Conservation (phyloP, 2,797 vertebrate species). For the Glossophaga mutica region DNA sequence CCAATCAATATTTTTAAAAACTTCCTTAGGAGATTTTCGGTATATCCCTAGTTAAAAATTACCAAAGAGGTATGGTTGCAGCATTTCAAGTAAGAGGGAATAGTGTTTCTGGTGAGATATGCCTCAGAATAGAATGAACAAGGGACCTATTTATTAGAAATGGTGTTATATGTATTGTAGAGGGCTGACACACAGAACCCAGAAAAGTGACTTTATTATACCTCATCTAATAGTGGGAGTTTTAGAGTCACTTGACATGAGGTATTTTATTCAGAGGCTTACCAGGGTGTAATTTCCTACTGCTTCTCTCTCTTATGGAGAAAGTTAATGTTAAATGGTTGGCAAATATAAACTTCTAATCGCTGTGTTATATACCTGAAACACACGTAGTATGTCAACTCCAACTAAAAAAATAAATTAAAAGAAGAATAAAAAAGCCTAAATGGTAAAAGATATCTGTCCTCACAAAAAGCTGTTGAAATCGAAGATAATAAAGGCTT, state of each 20-base stretch:
- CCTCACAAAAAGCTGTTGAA: conserved; percentile 6
- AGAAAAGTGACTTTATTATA: conserved; percentile 13
- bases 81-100: conserved; percentile 19
- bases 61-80: neutral
- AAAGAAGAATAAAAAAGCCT: neutral
- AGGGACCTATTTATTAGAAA: conserved; percentile 19
- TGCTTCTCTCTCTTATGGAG: conserved; percentile 13
- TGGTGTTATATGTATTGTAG: neutral
- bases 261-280: neutral
- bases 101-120: neutral
- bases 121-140: neutral
- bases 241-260: conserved; percentile 14
- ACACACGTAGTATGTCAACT: neutral
- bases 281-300: neutral
- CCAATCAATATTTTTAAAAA: conserved; percentile 12
- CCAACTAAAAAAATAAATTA: neutral
- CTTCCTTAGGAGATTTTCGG: neutral
- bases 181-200: neutral
- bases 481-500: neutral
- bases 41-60: conserved; percentile 29
- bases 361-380: neutral
- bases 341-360: neutral
- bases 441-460: conserved; percentile 11
- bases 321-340: conserved; percentile 34
- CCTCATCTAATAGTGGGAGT: neutral